Base-by-base conservation (phyloP, 2,113 vertebrate genomes). In the Rhynchomys soricoides region DNA sequence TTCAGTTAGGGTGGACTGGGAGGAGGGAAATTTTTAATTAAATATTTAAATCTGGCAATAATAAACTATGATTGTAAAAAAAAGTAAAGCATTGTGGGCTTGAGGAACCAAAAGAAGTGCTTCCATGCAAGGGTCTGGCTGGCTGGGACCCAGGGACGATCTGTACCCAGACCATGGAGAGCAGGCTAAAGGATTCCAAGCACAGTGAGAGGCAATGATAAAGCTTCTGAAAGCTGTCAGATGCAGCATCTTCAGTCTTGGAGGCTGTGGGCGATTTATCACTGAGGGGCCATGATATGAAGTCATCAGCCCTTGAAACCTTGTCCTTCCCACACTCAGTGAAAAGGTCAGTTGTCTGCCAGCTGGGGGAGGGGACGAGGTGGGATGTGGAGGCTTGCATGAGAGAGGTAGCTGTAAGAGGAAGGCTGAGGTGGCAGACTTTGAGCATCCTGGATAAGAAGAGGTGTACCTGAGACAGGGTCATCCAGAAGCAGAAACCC, bases 401-500 rank as follows among this genome's bases (percentile, higher is more conserved):
- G 62, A 78, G 77, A 86, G 77, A 70, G 74, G 48, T 12, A 31
- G 26, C n/a, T 64, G 74, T 16, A 34, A 31, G 81, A 55, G 86
- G 87, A 94, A 93, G 74, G 73, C 31, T 64, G 68, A 68, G n/a
- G 71, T n/a, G 73, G 81, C n/a, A 95, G 88, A 77, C 91, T 89
- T 64, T 40, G 10, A 94, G 77, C 88, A 93, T 83, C 79, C 17
- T 57, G 31, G 45, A 48, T 62, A 88, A 73, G n/a, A 87, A 55
- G 86, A 55, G 40, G 43, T 1, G 0, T 34, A 37, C 77, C 71
- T 91, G 82, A 91, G 52, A 74, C 57, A n/a, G 2, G 21, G 31
- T 12, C 15, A 0, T 45, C 71, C 48, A 87, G 74, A 55, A 88
- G 59, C 57, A 57, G 90, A 95, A 64, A 0, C 24, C 19, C n/a